Evolutionary conservation across 2,888 invertebrate species (phyloP).

Genomic region (Campoletis raptor): DNA sequence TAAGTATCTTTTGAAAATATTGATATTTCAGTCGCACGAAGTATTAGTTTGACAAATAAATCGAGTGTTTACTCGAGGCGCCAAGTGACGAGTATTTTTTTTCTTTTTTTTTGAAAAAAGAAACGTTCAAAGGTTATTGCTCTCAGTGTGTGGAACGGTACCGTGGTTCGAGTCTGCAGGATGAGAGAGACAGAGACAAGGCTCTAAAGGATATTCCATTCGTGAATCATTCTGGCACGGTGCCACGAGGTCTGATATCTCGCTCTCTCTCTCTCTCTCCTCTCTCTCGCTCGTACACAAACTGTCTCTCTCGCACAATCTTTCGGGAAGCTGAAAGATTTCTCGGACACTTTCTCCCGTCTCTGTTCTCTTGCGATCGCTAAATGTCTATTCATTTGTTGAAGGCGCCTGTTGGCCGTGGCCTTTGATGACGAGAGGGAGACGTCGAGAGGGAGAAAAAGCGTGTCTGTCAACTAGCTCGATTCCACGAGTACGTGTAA

Average conservation of each 20-base stretch:
- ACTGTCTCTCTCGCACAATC: conserved; percentile 6
- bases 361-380: conserved; percentile 28
- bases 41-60: conserved; percentile 11
- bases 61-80: conserved; percentile 20
- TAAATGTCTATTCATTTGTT: conserved; percentile 59
- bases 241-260: conserved; percentile 73
- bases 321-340: conserved; percentile 26
- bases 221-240: conserved; percentile 76
- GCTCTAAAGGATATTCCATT: conserved; percentile 69
- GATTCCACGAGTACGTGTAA: neutral
- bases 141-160: conserved; percentile 23
- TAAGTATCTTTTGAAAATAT: neutral
- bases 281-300: neutral
- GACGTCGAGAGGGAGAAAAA: conserved; percentile 29
- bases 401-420: conserved; percentile 53
- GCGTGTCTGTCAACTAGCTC: conserved; percentile 35
- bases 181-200: conserved; percentile 21
- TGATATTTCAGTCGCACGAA: too few species aligned
- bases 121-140: conserved; percentile 53
- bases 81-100: conserved; percentile 35
- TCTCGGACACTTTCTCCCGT: conserved; percentile 30
- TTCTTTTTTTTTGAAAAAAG: conserved; percentile 34
- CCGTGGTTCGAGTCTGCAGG: conserved; percentile 10
- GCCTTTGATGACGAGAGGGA: conserved; percentile 52
- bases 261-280: conserved; percentile 8